Evolutionary conservation across 2,113 vertebrate genomes (phyloP), one percentile per base, ranked within the genome.

Genomic region (Promerops cafer): DNA sequence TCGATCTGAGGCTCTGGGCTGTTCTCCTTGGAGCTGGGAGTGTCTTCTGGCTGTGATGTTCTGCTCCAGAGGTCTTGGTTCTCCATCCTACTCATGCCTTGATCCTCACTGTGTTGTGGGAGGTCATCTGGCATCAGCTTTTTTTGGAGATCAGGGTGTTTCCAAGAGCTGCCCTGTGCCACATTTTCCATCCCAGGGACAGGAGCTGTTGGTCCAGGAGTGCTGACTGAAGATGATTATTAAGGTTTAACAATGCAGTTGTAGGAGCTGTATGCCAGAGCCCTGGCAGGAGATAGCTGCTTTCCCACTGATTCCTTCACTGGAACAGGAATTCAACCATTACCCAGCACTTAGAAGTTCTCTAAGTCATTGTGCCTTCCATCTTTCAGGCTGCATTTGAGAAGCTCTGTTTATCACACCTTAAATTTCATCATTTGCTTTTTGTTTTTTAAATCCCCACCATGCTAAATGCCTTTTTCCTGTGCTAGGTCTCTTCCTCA

Each of bases 31-130:
- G 39, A 40, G 19, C 11, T 54, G 10, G 20, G 27, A 56, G 31
- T 17, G 33, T 68, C 39, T 72, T 11, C 31, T 57, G 54, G n/a
- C 50, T n/a, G 17, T 35, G 1, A 6, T 21, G 7, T 78, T 84
- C 45, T 92, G 47, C 54, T 56, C 42, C 31, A 30, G 42, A 26
- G 12, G 1, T n/a, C 37, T n/a, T 69, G 64, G 10, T 44, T 42
- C 63, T n/a, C 6, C 30, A 9, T 30, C 30, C 52, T 40, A 3
- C 11, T 53, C 0, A 0, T 47, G 17, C 47, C 81, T 57, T 40
- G 3, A 33, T 63, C 65, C 37, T 27, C 11, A 0, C 19, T 7
- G 16, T 37, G 35, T 39, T 1, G 8, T 22, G 65, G 69, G 74
- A 90, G 60, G 42, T 26, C 35, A 35, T 23, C 42, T 88, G 70